A percentile compares a stretch with the other conserved stretches of the same genome.
Conservation (phyloP, 2,797 vertebrate genomes). For the Sebastes cheni region DNA sequence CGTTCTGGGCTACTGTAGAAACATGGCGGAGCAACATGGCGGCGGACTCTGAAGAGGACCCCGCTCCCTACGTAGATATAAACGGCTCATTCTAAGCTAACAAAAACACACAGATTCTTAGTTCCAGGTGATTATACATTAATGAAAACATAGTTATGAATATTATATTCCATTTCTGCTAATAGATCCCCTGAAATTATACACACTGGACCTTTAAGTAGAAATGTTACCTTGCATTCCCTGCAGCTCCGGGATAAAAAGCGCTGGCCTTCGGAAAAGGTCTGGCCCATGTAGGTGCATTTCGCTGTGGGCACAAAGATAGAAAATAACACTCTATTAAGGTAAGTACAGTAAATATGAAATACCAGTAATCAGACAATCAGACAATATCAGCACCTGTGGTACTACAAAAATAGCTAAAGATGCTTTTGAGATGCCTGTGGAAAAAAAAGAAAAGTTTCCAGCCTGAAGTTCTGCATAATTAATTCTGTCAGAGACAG, state of each 20-base stretch:
- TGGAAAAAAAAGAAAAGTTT: conserved; percentile 16
- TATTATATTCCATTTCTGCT: background rate
- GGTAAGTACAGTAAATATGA: background rate
- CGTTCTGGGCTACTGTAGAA: background rate
- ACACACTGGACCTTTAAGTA: background rate
- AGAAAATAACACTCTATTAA: background rate
- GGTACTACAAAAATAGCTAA: background rate
- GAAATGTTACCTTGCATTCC: conserved; percentile 90
- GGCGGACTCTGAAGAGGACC: background rate
- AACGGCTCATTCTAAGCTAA: background rate
- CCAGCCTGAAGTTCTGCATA: conserved; percentile 43
- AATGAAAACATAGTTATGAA: background rate
- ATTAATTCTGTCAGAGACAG: conserved; percentile 49
- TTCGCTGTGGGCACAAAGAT: conserved; percentile 82
- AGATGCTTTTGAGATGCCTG: conserved; percentile 5
- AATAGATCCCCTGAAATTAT: no score
- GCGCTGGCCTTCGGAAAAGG: conserved; percentile 90
- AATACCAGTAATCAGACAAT: background rate
- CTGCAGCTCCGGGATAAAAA: conserved; percentile 89
- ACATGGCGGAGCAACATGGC: background rate
- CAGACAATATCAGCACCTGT: background rate
- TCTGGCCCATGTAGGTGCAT: conserved; percentile 89
- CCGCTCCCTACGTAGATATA: background rate
- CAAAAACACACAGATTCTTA: background rate
- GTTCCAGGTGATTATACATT: background rate